Percentiles rank a stretch among this genome's conserved stretches.
Evolutionary conservation across 2,888 invertebrate species (phyloP).

Genomic region (Polyploca ridens): DNA sequence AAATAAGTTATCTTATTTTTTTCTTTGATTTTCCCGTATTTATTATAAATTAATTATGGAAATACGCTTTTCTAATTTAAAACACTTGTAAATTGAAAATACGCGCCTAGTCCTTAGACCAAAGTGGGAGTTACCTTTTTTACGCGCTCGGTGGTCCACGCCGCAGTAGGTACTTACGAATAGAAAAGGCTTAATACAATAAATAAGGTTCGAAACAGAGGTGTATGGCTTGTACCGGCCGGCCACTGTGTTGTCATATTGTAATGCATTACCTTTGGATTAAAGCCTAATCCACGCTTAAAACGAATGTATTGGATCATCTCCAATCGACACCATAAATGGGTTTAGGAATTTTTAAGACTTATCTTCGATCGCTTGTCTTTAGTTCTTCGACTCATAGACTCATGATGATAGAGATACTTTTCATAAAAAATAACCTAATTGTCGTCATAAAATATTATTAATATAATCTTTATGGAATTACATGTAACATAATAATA

Average conservation of each 20-base stretch:
- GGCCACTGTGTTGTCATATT: slow-evolving; percentile 57
- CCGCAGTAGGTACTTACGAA: slow-evolving; percentile 39
- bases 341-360: slow-evolving; percentile 14
- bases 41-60: too few relatives aligned
- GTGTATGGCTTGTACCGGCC: slow-evolving; percentile 41
- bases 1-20: too few relatives aligned
- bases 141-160: slow-evolving; percentile 61
- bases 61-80: neutral
- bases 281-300: slow-evolving; percentile 53
- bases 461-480: too few relatives aligned
- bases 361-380: neutral
- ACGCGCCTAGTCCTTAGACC: slow-evolving; percentile 24
- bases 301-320: slow-evolving; percentile 39
- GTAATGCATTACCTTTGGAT: slow-evolving; percentile 62
- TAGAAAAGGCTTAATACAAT: slow-evolving; percentile 60
- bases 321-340: neutral
- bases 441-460: neutral
- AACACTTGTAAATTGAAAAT: neutral
- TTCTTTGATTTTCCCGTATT: too few relatives aligned
- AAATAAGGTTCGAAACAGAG: slow-evolving; percentile 62
- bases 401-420: neutral
- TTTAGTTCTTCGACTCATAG: neutral
- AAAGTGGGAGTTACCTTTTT: slow-evolving; percentile 41
- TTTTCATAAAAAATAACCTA: neutral
- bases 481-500: too few relatives aligned